phyloP scores from a whole-genome alignment of 2,888 invertebrate species.

The Athalia cordata region DNA sequence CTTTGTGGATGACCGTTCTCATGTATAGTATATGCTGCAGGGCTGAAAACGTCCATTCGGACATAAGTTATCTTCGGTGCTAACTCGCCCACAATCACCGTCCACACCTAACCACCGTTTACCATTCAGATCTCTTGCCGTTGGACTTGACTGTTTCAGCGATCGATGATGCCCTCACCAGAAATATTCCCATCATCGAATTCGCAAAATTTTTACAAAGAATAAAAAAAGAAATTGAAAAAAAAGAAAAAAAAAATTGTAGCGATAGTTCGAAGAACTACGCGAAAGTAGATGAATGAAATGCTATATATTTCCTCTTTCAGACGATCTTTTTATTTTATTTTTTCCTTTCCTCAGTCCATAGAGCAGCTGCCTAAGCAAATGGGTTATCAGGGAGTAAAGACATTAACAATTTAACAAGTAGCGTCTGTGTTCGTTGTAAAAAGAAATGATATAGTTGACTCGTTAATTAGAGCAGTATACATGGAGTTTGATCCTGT shows the following conservation, averaged over 20 bases:
- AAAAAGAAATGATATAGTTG: conserved; percentile 16
- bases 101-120: not conserved
- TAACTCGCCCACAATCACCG: conserved; percentile 23
- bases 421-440: conserved; percentile 19
- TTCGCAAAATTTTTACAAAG: too few relatives aligned
- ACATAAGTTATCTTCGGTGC: conserved; percentile 25
- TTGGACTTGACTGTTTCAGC: not conserved
- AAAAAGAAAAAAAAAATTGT: too few relatives aligned
- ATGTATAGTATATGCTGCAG: not conserved
- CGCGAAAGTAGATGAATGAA: too few relatives aligned
- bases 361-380: not conserved
- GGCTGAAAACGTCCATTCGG: not conserved
- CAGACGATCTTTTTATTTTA: not conserved
- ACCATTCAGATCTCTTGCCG: not conserved
- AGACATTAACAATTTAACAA: conserved; percentile 34
- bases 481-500: conserved; percentile 5
- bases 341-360: not conserved
- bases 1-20: conserved; percentile 20
- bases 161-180: not conserved
- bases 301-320: too few relatives aligned
- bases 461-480: conserved; percentile 35
- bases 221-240: too few relatives aligned
- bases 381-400: conserved; percentile 15
- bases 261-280: too few relatives aligned
- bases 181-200: too few relatives aligned